Conservation (phyloP, 1,140 invertebrate species). For the Lanistes nyassanus region DNA sequence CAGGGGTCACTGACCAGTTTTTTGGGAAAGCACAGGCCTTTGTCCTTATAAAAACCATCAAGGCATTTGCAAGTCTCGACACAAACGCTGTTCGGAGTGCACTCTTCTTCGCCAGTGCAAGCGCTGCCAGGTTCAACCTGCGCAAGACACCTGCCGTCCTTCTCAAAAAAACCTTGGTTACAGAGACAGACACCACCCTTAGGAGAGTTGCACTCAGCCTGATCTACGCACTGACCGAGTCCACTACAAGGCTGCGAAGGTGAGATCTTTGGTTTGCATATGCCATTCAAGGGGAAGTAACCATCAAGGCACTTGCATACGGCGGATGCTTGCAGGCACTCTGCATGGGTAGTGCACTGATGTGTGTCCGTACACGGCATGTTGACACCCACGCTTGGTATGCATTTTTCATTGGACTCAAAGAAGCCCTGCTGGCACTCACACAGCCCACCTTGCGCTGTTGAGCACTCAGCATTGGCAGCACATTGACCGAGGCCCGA, state of each 20-base stretch:
- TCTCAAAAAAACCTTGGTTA: constrained; percentile 15
- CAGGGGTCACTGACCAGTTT: constrained; percentile 26
- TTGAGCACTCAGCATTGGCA: constrained; percentile 28
- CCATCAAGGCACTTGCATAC: constrained; percentile 24
- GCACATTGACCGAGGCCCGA: constrained; percentile 16
- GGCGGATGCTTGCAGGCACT: constrained; percentile 4
- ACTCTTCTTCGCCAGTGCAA: constrained; percentile 24
- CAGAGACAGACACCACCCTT: constrained; percentile 20
- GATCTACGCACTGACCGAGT: constrained; percentile 17
- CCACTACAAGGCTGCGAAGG: constrained; percentile 19
- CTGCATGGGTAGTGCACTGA: constrained; percentile 17
- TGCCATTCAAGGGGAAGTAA: constrained; percentile 3
- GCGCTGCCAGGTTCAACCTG: constrained; percentile 19
- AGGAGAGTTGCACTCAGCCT: constrained; percentile 26
- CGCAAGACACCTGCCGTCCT: constrained; percentile 17
- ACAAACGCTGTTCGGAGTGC: constrained; percentile 27
- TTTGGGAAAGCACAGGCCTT: constrained; percentile 25
- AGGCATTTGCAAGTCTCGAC: constrained; percentile 13
- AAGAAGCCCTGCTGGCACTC: constrained; percentile 27
- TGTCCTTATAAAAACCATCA: constrained; percentile 12
- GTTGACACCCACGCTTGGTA: constrained; percentile 15
- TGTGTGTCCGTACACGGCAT: constrained; percentile 3
- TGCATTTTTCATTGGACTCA: background rate
- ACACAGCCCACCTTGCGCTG: constrained; percentile 23
- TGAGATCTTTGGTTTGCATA: constrained; percentile 12